These are phyloP conservation scores for Odobenus rosmarus DNA, from an alignment of 2,113 vertebrate species.

Conservation along the genomic window DNA sequence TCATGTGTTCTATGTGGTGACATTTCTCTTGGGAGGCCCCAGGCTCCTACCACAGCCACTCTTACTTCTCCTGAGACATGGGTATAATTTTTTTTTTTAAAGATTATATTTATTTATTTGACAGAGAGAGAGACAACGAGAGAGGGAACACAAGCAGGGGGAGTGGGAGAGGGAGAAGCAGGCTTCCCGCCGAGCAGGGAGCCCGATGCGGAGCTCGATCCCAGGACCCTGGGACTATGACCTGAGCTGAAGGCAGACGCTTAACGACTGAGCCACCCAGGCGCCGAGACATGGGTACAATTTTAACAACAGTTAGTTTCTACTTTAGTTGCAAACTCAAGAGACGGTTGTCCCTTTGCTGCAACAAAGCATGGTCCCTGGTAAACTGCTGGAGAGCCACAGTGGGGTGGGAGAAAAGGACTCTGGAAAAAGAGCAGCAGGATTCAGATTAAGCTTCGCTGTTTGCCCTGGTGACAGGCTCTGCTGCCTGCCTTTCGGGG, in stretches of 20 bases:
- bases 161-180: too few species aligned
- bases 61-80: not conserved
- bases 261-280: too few species aligned
- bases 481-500: not conserved
- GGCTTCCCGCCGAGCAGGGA: too few species aligned
- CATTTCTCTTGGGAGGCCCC: not conserved
- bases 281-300: not conserved
- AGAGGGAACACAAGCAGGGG: too few species aligned
- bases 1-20: not conserved
- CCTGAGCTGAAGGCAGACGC: too few species aligned
- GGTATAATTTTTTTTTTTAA: not conserved
- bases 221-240: too few species aligned
- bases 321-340: not conserved
- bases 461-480: not conserved
- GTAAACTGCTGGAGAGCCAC: not conserved
- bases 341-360: not conserved
- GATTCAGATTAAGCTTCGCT: not conserved
- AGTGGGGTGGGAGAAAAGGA: not conserved
- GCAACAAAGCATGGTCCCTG: not conserved
- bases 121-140: too few species aligned
- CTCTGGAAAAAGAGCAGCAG: not conserved
- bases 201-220: too few species aligned
- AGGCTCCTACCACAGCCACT: not conserved
- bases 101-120: too few species aligned
- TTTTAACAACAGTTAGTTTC: conserved; percentile 1